Conservation (phyloP, 2,888 invertebrate genomes). For the Morpho helenor region DNA sequence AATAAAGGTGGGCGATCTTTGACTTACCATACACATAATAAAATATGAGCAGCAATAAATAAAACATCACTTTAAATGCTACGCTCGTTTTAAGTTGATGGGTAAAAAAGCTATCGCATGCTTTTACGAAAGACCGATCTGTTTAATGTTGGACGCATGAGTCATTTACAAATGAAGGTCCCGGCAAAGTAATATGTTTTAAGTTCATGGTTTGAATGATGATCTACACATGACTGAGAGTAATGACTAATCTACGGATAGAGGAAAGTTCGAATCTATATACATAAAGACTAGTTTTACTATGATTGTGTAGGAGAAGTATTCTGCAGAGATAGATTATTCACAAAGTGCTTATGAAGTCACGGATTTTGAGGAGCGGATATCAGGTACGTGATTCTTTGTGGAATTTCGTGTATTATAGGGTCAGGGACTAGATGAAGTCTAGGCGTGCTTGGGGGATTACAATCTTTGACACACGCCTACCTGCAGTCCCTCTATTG, state of each 20-base stretch:
- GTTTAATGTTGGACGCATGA: slow-evolving; percentile 20
- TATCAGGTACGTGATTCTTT: slow-evolving; percentile 43
- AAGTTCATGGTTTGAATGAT: slow-evolving; percentile 19
- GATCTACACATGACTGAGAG: slow-evolving; percentile 20
- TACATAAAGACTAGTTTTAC: slow-evolving; percentile 24
- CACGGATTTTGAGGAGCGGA: slow-evolving; percentile 42
- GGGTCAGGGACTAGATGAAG: slow-evolving; percentile 59
- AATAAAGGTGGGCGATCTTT: slow-evolving; percentile 31
- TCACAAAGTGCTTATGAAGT: slow-evolving; percentile 74
- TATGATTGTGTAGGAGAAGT: slow-evolving; percentile 43
- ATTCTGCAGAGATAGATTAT: slow-evolving; percentile 54
- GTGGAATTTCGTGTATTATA: slow-evolving; percentile 50
- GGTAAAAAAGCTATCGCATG: slow-evolving; percentile 23
- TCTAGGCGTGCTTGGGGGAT: slow-evolving; percentile 67
- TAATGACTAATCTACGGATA: slow-evolving; percentile 30
- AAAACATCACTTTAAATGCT: slow-evolving; percentile 26
- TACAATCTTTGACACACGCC: slow-evolving; percentile 69
- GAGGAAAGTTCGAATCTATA: slow-evolving; percentile 30
- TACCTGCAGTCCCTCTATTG: slow-evolving; percentile 99
- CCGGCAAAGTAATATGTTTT: slow-evolving; percentile 13
- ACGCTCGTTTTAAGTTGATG: slow-evolving; percentile 24
- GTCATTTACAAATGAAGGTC: slow-evolving; percentile 24
- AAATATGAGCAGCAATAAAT: slow-evolving; percentile 25
- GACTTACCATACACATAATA: slow-evolving; percentile 27
- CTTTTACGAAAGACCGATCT: slow-evolving; percentile 25